Evolutionary conservation across 2,113 vertebrate species (phyloP).

Genomic region (Paratilapia polleni): DNA sequence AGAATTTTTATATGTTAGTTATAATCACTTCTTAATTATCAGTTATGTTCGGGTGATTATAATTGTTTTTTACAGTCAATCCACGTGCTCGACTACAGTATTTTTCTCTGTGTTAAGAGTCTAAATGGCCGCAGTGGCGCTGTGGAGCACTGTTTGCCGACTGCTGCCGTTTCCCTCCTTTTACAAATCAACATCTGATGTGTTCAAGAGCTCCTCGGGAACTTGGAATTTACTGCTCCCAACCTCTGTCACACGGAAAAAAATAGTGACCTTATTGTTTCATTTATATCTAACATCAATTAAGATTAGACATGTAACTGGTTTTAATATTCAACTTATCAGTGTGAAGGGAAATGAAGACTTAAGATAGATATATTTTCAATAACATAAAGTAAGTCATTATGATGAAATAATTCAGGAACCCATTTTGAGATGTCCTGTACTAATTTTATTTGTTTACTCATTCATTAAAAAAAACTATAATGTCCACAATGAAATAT

Average conservation of each 20-base stretch:
- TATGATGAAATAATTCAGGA: neutral
- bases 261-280: neutral
- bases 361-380: no score
- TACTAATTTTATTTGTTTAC: no score
- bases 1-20: neutral
- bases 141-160: neutral
- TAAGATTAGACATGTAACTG: no score
- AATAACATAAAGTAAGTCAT: neutral
- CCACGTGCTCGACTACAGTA: neutral
- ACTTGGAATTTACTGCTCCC: fast-evolving
- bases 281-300: neutral
- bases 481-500: neutral
- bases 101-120: neutral
- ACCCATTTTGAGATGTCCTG: neutral
- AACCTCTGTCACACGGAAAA: neutral
- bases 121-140: constrained; percentile 33
- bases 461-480: neutral
- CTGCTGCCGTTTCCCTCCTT: constrained; percentile 63
- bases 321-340: no score
- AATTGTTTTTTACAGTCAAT: neutral
- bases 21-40: neutral
- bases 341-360: no score
- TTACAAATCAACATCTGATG: constrained; percentile 22
- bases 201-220: constrained; percentile 1
- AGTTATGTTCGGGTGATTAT: no score